A percentile compares a stretch with the other conserved stretches of the same genome.
phyloP scores from a whole-genome alignment of 2,797 vertebrate genomes.

The Aratinga solstitialis region DNA sequence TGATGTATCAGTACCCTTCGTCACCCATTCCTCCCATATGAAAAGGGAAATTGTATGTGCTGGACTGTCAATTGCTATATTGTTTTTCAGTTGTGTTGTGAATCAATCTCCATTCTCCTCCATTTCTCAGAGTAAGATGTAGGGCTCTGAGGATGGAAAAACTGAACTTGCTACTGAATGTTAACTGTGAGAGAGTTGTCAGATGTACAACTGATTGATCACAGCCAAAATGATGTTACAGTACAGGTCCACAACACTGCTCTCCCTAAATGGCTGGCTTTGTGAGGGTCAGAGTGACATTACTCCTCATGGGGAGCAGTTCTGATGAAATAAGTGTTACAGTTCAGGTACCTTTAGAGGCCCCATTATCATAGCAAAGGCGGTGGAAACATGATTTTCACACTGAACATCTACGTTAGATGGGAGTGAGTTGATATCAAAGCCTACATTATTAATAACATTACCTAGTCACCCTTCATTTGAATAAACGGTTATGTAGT shows the following conservation, averaged over 20 bases:
- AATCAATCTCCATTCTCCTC: neutral
- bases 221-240: neutral
- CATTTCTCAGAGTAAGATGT: neutral
- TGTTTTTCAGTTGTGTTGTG: neutral
- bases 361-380: neutral
- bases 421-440: neutral
- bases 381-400: neutral
- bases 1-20: neutral
- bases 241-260: neutral
- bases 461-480: constrained; percentile 22
- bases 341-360: neutral
- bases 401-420: neutral
- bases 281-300: neutral
- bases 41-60: neutral
- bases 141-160: neutral
- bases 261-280: neutral
- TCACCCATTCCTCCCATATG: neutral
- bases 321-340: neutral
- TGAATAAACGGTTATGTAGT: constrained; percentile 10
- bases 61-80: neutral
- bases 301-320: neutral
- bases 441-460: constrained; percentile 15
- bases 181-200: neutral
- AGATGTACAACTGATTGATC: neutral
- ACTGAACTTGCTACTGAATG: neutral